Conservation (phyloP, 1,140 invertebrate species). For the Drosophila aff. region DNA sequence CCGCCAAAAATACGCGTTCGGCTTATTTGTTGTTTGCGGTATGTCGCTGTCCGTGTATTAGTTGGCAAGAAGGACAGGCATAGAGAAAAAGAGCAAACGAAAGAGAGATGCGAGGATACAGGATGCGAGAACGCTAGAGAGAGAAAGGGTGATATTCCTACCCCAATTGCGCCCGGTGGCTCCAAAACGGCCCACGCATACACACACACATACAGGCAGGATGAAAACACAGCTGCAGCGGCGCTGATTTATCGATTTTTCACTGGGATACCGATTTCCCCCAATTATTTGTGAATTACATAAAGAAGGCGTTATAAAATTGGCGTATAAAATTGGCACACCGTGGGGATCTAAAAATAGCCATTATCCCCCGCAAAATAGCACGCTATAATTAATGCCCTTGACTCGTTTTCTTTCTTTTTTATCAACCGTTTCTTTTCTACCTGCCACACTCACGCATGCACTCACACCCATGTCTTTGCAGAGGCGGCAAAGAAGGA, state of each 20-base stretch:
- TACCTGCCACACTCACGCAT: conserved; percentile 61
- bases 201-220: conserved; percentile 27
- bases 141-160: conserved; percentile 31
- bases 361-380: conserved; percentile 17
- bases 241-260: conserved; percentile 82
- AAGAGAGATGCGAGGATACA: neutral
- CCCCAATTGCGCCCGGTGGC: conserved; percentile 68
- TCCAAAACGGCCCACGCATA: conserved; percentile 68
- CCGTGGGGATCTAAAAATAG: conserved; percentile 47
- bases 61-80: neutral
- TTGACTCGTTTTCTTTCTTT: conserved; percentile 58
- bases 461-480: conserved; percentile 23
- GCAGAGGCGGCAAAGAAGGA: conserved; percentile 34
- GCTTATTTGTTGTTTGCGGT: conserved; percentile 30
- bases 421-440: conserved; percentile 56
- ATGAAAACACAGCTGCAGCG: conserved; percentile 65
- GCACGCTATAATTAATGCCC: conserved; percentile 66
- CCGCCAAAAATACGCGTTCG: conserved; percentile 55
- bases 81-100: neutral
- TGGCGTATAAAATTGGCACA: conserved; percentile 28
- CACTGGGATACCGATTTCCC: conserved; percentile 41
- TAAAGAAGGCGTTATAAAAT: conserved; percentile 47
- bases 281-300: conserved; percentile 58
- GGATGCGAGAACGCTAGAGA: conserved; percentile 4
- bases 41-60: neutral